phyloP scores from a whole-genome alignment of 2,888 invertebrate species.

The Lasioglossum pauxillum region DNA sequence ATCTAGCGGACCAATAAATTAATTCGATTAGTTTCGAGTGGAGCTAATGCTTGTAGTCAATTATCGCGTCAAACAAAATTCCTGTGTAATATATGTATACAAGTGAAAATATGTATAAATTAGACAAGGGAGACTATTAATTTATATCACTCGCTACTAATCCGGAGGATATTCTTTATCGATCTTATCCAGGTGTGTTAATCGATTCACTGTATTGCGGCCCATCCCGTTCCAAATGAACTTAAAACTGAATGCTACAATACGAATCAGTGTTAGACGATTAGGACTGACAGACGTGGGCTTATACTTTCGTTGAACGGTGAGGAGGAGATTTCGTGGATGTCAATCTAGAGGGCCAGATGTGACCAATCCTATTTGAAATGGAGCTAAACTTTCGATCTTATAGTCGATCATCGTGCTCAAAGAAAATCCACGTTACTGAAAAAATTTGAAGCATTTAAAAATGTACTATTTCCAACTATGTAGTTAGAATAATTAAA shows the following conservation, averaged over 20 bases:
- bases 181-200: neutral
- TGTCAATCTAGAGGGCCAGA: neutral
- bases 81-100: neutral
- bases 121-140: neutral
- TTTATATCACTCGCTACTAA: neutral
- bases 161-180: neutral
- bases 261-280: neutral
- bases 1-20: slow-evolving; percentile 3
- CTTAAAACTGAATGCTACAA: neutral
- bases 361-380: neutral
- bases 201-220: neutral
- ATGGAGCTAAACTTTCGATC: neutral
- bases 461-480: neutral
- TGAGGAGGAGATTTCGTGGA: neutral
- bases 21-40: neutral
- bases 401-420: neutral
- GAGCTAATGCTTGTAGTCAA: neutral
- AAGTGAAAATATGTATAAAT: neutral
- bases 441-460: neutral
- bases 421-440: neutral
- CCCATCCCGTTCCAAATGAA: neutral
- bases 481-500: neutral
- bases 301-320: neutral
- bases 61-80: neutral
- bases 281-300: neutral